Percentiles rank a stretch among this genome's conserved stretches.
phyloP scores from a whole-genome alignment of 2,797 vertebrate species.

The Labeo calbasu region DNA sequence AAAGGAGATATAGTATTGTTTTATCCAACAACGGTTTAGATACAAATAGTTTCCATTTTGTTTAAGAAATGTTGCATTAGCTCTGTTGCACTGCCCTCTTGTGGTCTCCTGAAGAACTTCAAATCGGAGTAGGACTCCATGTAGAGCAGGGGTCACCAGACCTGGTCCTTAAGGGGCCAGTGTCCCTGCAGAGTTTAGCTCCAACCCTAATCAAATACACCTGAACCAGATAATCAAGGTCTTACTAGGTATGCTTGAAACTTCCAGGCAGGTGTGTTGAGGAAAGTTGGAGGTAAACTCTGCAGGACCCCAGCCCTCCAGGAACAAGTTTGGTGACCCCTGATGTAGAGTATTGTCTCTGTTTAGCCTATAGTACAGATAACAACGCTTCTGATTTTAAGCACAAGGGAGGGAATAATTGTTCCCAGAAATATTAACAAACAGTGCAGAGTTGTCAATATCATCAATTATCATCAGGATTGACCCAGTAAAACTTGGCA shows the following conservation, averaged over 20 bases:
- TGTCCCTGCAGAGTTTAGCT: no score
- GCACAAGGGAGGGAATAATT: background rate
- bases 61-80: background rate
- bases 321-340: no score
- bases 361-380: no score
- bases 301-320: no score
- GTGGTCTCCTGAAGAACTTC: background rate
- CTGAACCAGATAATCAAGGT: no score
- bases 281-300: no score
- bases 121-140: background rate
- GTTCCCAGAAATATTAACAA: background rate
- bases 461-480: background rate
- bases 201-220: no score
- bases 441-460: background rate
- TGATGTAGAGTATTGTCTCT: background rate
- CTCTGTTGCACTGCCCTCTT: background rate
- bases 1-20: no score
- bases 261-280: no score
- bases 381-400: background rate
- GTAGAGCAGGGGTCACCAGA: background rate
- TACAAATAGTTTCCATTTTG: background rate
- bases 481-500: background rate
- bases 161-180: no score
- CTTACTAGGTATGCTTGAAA: no score
- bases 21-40: background rate